Conservation (phyloP, 2,797 vertebrate genomes). For the Ataeniobius toweri region DNA sequence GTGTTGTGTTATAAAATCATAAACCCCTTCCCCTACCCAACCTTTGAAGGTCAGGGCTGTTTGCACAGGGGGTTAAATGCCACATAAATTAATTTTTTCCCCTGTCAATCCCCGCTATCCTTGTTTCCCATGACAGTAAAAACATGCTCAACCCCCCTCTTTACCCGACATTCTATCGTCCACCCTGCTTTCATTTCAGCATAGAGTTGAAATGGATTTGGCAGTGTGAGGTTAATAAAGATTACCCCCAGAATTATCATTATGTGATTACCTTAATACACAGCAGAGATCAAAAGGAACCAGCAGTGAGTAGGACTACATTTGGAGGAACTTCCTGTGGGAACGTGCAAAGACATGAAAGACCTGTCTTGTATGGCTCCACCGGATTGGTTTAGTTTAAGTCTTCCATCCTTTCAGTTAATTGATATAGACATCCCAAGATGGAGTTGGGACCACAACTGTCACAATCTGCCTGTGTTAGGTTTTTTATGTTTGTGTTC, state of each 20-base stretch:
- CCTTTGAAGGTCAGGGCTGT: constrained; percentile 70
- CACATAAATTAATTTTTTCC: constrained; percentile 74
- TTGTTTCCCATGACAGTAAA: constrained; percentile 55
- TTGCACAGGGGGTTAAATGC: constrained; percentile 70
- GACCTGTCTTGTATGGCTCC: constrained; percentile 6
- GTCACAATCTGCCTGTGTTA: too few species aligned
- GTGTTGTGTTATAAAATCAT: constrained; percentile 41
- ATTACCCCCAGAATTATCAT: constrained; percentile 63
- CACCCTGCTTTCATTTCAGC: constrained; percentile 42
- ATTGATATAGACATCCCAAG: constrained; percentile 23
- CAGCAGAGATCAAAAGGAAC: constrained; percentile 62
- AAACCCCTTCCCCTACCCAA: constrained; percentile 52
- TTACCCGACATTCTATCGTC: constrained; percentile 10
- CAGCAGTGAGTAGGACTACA: constrained; percentile 29
- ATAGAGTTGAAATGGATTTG: constrained; percentile 59
- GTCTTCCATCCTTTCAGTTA: constrained; percentile 24
- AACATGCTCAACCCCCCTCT: constrained; percentile 12
- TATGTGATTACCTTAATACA: constrained; percentile 65
- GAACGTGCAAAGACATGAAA: constrained; percentile 38
- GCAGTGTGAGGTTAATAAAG: constrained; percentile 65
- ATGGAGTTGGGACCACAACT: neutral
- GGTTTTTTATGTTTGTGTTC: too few species aligned
- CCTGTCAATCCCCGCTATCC: constrained; percentile 67
- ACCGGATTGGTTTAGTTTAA: constrained; percentile 35
- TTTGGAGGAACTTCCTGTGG: constrained; percentile 36